phyloP scores from a whole-genome alignment of 2,888 invertebrate genomes.

The Coremacera marginata region DNA sequence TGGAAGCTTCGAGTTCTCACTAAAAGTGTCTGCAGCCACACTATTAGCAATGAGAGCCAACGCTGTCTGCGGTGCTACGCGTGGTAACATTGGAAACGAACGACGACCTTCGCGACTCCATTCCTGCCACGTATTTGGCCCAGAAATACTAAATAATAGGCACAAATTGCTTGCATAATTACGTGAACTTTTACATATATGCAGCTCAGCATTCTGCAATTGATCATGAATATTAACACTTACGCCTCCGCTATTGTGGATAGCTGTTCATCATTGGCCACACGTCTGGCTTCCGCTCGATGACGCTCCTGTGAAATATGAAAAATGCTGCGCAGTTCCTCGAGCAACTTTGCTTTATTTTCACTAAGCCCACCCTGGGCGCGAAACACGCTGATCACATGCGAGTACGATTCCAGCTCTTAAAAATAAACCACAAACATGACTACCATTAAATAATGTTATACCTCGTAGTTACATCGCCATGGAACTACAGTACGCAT shows the following conservation, averaged over 20 bases:
- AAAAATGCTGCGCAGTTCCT: conserved; percentile 83
- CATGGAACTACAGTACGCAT: background rate
- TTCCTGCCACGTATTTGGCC: conserved; percentile 78
- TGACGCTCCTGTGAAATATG: conserved; percentile 93
- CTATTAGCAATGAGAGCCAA: conserved; percentile 87
- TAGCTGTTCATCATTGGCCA: conserved; percentile 91
- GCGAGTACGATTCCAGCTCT: conserved; percentile 94
- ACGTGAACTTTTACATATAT: background rate
- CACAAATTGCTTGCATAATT: conserved; percentile 11
- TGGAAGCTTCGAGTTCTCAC: conserved; percentile 75
- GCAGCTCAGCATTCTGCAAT: background rate
- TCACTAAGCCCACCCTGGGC: conserved; percentile 91
- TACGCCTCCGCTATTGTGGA: conserved; percentile 92
- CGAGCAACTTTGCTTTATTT: conserved; percentile 85
- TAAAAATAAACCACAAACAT: conserved; percentile 35
- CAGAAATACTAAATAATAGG: conserved; percentile 72
- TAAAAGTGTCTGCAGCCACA: conserved; percentile 76
- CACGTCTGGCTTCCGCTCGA: conserved; percentile 90
- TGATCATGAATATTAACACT: conserved; percentile 62
- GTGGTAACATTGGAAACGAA: conserved; percentile 83
- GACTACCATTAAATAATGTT: background rate
- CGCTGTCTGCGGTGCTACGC: conserved; percentile 87
- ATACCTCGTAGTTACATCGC: background rate
- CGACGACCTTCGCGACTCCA: conserved; percentile 92
- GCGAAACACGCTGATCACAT: conserved; percentile 89